Percentiles rank a stretch among this genome's conserved stretches.
These are phyloP conservation scores for Apus apus DNA, from an alignment of 2,113 vertebrate genomes.

Conservation along the genomic window DNA sequence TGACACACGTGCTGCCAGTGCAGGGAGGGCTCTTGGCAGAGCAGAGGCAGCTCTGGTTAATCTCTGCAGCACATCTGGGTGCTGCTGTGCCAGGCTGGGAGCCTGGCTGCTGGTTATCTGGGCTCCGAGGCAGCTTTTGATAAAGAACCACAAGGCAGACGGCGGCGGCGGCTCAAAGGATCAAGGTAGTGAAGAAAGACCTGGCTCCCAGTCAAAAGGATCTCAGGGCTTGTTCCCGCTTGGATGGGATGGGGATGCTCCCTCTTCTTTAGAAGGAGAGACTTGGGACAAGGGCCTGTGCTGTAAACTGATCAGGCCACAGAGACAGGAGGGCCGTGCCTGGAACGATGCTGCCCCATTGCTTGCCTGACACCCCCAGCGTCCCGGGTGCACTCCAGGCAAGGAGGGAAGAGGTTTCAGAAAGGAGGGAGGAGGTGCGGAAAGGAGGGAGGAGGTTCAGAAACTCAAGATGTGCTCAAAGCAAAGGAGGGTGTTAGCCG, in stretches of 20 bases:
- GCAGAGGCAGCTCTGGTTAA: neutral
- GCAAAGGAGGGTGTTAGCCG: neutral
- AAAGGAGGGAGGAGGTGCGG: neutral
- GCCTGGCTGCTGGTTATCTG: neutral
- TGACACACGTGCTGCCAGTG: fast-evolving
- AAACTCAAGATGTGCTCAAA: neutral
- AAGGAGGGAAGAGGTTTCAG: neutral
- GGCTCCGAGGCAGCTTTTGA: slow-evolving; percentile 14
- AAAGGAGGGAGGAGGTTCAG: neutral
- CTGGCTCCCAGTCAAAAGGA: neutral
- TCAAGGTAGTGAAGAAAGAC: neutral
- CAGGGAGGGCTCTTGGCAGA: neutral
- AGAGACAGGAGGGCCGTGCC: neutral
- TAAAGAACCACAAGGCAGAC: slow-evolving; percentile 46
- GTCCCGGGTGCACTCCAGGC: neutral
- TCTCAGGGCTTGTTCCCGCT: fast-evolving
- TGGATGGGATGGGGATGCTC: neutral
- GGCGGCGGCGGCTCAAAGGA: neutral
- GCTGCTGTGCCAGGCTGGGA: neutral
- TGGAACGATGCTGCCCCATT: neutral
- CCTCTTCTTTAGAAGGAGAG: neutral
- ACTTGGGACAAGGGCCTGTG: neutral
- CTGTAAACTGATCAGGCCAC: neutral
- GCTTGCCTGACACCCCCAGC: neutral
- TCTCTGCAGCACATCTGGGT: neutral